These are phyloP conservation scores for Mystacides longicornis DNA, from an alignment of 2,888 invertebrate genomes.

Conservation along the genomic window DNA sequence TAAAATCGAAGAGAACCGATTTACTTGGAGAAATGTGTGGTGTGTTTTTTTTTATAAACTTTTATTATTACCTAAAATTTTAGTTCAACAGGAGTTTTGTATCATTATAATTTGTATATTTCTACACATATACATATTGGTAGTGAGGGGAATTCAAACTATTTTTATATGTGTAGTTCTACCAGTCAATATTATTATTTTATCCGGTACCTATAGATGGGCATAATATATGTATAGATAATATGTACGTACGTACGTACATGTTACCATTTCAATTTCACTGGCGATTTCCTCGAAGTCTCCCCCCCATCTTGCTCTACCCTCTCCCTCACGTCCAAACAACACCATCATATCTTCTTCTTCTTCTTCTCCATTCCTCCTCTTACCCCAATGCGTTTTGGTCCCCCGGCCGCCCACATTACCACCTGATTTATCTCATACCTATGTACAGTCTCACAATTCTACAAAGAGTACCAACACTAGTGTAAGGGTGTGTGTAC, in stretches of 20 bases:
- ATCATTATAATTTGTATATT: too few relatives aligned
- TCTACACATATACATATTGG: too few relatives aligned
- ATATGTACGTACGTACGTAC: constrained; percentile 6
- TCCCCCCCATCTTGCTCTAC: constrained; percentile 1
- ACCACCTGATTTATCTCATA: constrained; percentile 1
- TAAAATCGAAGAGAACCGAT: too few relatives aligned
- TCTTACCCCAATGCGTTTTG: not conserved
- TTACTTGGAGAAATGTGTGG: too few relatives aligned
- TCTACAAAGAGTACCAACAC: not conserved
- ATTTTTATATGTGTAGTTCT: too few relatives aligned
- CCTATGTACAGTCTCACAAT: not conserved
- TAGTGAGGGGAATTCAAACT: too few relatives aligned
- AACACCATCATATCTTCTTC: not conserved
- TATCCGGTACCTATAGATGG: not conserved
- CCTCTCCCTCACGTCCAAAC: not conserved
- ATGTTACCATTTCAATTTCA: constrained; percentile 25
- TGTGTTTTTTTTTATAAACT: too few relatives aligned
- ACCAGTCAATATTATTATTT: constrained; percentile 3
- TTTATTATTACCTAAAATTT: too few relatives aligned
- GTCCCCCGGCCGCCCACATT: not conserved
- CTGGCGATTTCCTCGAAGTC: constrained; percentile 24
- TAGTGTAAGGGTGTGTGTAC: too few relatives aligned
- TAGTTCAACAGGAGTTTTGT: too few relatives aligned
- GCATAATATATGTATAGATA: not conserved
- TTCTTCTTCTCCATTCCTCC: not conserved